Conservation (phyloP, 2,113 vertebrate species). For the Ciconia boyciana region DNA sequence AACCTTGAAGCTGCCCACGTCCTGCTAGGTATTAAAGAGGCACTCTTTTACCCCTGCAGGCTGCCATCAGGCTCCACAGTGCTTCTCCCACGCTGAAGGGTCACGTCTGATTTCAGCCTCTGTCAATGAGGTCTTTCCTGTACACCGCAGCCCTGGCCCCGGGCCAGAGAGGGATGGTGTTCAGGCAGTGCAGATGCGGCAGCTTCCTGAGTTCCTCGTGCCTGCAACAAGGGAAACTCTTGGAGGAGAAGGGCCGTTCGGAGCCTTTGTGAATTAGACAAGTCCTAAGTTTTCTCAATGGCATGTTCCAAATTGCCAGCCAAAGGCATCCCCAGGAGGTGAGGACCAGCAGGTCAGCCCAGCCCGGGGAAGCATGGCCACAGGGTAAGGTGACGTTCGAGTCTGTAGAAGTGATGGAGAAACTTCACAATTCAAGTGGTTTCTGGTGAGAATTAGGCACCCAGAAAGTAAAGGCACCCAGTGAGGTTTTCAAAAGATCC, state of each 20-base stretch:
- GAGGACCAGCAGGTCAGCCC: not conserved
- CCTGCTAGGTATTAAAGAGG: not conserved
- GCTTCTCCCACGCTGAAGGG: not conserved
- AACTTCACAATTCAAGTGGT: rapidly evolving
- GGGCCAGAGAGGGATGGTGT: not conserved
- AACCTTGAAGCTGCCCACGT: not conserved
- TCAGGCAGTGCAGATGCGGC: rapidly evolving
- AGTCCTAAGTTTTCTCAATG: not conserved
- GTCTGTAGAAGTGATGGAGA: not conserved
- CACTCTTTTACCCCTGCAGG: not conserved
- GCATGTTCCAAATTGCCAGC: not conserved
- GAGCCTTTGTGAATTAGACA: not conserved
- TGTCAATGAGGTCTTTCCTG: not conserved
- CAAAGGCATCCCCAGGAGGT: not conserved
- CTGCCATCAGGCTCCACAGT: not conserved
- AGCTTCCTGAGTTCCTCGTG: not conserved
- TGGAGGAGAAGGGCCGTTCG: rapidly evolving
- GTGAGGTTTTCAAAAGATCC: not conserved
- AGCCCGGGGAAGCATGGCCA: not conserved
- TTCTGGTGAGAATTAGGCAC: not conserved
- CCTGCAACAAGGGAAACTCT: not conserved
- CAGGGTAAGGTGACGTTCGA: rapidly evolving
- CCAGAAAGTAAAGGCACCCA: not conserved
- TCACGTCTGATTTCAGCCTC: not conserved
- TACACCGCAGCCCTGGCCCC: not conserved